Evolutionary conservation across 1,140 invertebrate species (phyloP).

Genomic region (Euura saliciscinereae): DNA sequence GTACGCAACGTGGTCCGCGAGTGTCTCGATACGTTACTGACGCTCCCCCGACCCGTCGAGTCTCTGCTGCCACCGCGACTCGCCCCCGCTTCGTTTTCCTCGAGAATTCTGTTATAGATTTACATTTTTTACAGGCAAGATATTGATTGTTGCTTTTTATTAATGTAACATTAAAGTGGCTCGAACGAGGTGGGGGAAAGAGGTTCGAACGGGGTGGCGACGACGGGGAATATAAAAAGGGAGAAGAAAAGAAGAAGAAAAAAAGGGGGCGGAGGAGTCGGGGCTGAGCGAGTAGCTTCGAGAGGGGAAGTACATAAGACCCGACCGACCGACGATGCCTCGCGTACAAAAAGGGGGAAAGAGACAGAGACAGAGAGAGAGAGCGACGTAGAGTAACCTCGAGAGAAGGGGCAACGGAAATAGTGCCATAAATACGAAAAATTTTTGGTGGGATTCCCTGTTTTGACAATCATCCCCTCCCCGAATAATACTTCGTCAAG

Average conservation of each 20-base stretch:
- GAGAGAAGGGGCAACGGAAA: conserved; percentile 43
- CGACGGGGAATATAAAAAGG: not conserved
- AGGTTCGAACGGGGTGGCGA: not conserved
- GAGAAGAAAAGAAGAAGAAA: not conserved
- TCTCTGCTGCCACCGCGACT: conserved; percentile 3
- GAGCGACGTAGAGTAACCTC: conserved; percentile 18
- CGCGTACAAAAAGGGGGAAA: not conserved
- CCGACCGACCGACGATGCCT: not conserved
- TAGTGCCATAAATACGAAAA: conserved; percentile 56
- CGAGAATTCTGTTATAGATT: conserved; percentile 58
- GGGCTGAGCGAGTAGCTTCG: conserved; percentile 11
- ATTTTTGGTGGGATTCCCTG: conserved; percentile 51
- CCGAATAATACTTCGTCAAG: conserved; percentile 1
- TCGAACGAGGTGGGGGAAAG: not conserved
- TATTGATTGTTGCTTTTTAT: conserved; percentile 63
- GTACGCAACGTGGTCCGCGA: not conserved
- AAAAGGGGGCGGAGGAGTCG: not conserved
- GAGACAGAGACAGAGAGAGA: conserved; percentile 16
- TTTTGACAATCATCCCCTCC: conserved; percentile 51
- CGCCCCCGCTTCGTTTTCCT: conserved; percentile 35
- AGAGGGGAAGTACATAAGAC: conserved; percentile 1
- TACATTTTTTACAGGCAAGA: conserved; percentile 59
- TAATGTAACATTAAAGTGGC: conserved; percentile 60
- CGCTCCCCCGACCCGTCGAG: too few relatives aligned
- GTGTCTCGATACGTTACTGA: not conserved